Evolutionary conservation across 2,888 invertebrate genomes (phyloP).

Genomic region (Slavum lentiscoides): DNA sequence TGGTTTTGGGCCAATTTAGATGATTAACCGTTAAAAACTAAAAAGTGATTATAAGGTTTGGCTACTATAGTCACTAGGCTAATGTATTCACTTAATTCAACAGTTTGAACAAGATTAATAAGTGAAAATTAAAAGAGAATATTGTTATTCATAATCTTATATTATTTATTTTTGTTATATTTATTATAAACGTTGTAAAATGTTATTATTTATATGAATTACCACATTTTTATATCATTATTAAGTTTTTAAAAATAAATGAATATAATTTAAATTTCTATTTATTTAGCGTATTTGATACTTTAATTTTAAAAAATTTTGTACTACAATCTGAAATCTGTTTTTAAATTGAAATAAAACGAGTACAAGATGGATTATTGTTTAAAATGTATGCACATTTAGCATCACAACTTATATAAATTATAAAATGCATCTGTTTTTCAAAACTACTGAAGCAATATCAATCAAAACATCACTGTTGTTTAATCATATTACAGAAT

Average conservation of each 20-base stretch:
- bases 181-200: slow-evolving; percentile 40
- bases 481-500: no score
- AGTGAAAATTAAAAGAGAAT: slow-evolving; percentile 5
- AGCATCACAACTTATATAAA: no score
- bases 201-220: slow-evolving; percentile 24
- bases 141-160: slow-evolving; percentile 36
- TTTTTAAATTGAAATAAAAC: background rate
- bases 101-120: background rate
- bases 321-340: background rate
- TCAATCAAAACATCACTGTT: no score
- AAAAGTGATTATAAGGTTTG: slow-evolving; percentile 34
- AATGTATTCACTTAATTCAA: background rate
- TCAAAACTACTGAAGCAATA: no score
- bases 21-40: slow-evolving; percentile 22
- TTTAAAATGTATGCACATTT: no score
- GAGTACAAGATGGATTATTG: background rate
- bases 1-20: slow-evolving; percentile 49
- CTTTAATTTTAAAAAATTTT: background rate
- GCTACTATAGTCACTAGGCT: slow-evolving; percentile 20
- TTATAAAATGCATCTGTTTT: no score
- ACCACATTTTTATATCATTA: slow-evolving; percentile 24
- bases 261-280: slow-evolving; percentile 39
- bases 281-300: background rate
- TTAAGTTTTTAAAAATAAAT: slow-evolving; percentile 48
- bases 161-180: slow-evolving; percentile 49